Evolutionary conservation across 2,113 vertebrate species (phyloP).

Genomic region (Seriola dumerili): DNA sequence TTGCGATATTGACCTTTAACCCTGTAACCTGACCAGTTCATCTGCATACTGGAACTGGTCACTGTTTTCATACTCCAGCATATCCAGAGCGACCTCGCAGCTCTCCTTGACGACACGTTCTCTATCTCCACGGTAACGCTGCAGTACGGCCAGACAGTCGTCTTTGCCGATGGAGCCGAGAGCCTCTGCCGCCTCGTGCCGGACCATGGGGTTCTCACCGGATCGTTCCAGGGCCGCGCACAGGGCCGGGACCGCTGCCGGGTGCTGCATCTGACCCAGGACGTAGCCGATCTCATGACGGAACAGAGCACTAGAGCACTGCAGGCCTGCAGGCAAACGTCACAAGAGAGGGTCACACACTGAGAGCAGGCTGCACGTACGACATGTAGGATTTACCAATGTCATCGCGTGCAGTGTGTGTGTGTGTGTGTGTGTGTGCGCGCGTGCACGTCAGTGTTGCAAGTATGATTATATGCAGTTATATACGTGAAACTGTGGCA

Average conservation of each 20-base stretch:
- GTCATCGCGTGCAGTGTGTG: not conserved
- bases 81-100: constrained; percentile 94
- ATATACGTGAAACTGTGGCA: no score
- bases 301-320: constrained; percentile 90
- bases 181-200: constrained; percentile 96
- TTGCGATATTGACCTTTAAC: constrained; percentile 38
- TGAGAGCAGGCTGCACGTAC: not conserved
- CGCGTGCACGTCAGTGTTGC: no score
- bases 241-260: constrained; percentile 88
- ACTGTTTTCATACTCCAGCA: constrained; percentile 89
- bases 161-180: constrained; percentile 93
- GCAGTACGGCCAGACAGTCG: constrained; percentile 88
- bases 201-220: constrained; percentile 92
- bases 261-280: constrained; percentile 94
- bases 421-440: no score
- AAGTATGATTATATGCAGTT: no score
- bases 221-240: constrained; percentile 72
- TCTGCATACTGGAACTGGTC: constrained; percentile 93
- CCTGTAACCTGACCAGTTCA: constrained; percentile 80
- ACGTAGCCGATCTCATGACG: constrained; percentile 96
- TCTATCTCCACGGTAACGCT: constrained; percentile 77
- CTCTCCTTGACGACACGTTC: constrained; percentile 96
- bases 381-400: not conserved
- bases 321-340: constrained; percentile 83
- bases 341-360: not conserved